These are phyloP conservation scores for Epirrhoe tristata DNA, from an alignment of 2,888 invertebrate genomes.

Conservation along the genomic window DNA sequence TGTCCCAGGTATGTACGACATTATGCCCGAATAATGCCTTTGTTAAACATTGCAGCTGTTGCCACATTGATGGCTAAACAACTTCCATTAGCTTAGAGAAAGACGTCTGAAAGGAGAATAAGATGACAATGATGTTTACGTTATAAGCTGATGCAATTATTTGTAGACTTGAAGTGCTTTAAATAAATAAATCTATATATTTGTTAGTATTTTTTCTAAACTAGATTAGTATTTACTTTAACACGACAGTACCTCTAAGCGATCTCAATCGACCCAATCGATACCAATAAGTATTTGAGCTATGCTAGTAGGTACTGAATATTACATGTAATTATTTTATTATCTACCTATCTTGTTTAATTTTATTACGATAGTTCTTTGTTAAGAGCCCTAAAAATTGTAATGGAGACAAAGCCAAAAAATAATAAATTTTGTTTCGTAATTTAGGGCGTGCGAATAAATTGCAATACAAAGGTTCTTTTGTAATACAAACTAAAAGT, in stretches of 20 bases:
- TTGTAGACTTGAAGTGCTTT: neutral
- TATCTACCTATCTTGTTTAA: too few species aligned
- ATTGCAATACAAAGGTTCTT: neutral
- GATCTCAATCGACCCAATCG: too few species aligned
- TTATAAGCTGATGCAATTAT: neutral
- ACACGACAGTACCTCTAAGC: too few species aligned
- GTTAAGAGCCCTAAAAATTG: too few species aligned
- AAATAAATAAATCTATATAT: too few species aligned
- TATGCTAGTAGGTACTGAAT: too few species aligned
- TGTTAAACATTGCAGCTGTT: constrained; percentile 25
- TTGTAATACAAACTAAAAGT: neutral
- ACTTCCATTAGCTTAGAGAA: neutral
- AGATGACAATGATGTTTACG: neutral
- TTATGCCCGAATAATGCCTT: constrained; percentile 22
- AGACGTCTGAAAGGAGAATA: neutral
- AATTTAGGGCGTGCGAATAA: neutral
- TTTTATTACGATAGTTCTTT: too few species aligned
- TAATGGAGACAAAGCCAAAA: neutral
- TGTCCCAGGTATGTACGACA: constrained; percentile 20
- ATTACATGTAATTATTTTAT: too few species aligned
- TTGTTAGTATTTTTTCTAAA: too few species aligned
- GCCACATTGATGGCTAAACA: constrained; percentile 12
- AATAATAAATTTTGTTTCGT: neutral
- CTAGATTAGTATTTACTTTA: too few species aligned
- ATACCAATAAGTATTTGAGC: too few species aligned